phyloP scores from a whole-genome alignment of 2,888 invertebrate genomes.

The Drosophila kokeensis region DNA sequence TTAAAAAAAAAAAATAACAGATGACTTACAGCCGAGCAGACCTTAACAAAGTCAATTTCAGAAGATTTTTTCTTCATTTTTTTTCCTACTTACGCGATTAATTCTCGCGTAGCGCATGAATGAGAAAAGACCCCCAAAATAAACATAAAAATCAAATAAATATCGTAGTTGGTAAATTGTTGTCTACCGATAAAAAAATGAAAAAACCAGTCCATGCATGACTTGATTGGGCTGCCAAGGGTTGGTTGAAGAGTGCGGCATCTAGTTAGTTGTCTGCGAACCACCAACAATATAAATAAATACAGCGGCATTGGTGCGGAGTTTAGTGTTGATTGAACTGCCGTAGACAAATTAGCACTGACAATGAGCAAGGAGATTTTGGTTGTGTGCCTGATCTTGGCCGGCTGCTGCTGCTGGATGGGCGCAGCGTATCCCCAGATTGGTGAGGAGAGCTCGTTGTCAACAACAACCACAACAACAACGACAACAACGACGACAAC shows the following conservation, averaged over 20 bases:
- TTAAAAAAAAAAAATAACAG: not conserved
- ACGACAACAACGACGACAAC: conserved; percentile 13
- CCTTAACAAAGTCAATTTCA: not conserved
- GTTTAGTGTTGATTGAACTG: conserved; percentile 48
- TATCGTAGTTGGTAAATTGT: conserved; percentile 7
- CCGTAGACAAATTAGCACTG: conserved; percentile 30
- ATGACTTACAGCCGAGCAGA: not conserved
- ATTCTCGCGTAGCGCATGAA: conserved; percentile 29
- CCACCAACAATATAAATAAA: conserved; percentile 45
- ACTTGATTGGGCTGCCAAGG: not conserved
- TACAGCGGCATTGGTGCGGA: conserved; percentile 19
- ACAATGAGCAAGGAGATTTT: conserved; percentile 45
- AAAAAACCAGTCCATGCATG: conserved; percentile 38
- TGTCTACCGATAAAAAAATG: conserved; percentile 10
- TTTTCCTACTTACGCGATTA: conserved; percentile 15
- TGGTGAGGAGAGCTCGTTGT: not conserved
- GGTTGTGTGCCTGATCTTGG: conserved; percentile 39
- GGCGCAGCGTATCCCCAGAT: conserved; percentile 37
- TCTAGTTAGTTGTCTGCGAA: not conserved
- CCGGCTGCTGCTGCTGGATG: conserved; percentile 32
- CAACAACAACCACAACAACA: conserved; percentile 9
- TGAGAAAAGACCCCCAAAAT: conserved; percentile 16
- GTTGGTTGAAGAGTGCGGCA: not conserved
- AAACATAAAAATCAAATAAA: conserved; percentile 27
- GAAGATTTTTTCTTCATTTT: not conserved